These are phyloP conservation scores for Halocaridina rubra DNA, from an alignment of 2,888 invertebrate genomes.

Conservation along the genomic window DNA sequence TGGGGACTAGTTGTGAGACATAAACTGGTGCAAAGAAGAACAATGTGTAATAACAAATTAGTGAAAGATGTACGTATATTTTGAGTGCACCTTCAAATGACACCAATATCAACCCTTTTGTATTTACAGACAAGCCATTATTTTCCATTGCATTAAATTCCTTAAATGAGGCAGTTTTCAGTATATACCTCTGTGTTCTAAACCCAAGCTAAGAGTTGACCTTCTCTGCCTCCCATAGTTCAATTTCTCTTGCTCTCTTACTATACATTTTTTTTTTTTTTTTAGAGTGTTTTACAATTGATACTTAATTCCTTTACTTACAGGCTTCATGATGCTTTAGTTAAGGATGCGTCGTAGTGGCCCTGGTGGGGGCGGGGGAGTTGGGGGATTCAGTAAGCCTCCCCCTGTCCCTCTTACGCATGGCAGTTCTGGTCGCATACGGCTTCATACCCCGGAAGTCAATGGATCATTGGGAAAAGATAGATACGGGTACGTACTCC, in stretches of 20 bases:
- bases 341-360: constrained; percentile 36
- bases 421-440: constrained; percentile 35
- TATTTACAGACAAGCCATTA: background rate
- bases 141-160: background rate
- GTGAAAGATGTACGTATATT: no score
- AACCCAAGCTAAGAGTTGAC: no score
- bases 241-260: background rate
- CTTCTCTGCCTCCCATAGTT: no score
- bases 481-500: constrained; percentile 52
- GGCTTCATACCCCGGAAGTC: constrained; percentile 52
- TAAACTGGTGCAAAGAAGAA: no score
- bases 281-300: background rate
- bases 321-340: constrained; percentile 28
- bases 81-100: no score
- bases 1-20: no score
- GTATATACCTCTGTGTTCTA: no score
- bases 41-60: no score
- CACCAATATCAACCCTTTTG: no score
- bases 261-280: background rate
- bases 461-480: constrained; percentile 44
- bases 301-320: background rate
- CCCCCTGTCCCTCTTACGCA: constrained; percentile 56
- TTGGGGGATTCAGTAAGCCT: constrained; percentile 55
- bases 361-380: constrained; percentile 44
- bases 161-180: no score